A percentile compares a stretch with the other conserved stretches of the same genome.
Evolutionary conservation across 92 coral and sea anemone species (phyloP).

Genomic region (Parazoanthus darwini): DNA sequence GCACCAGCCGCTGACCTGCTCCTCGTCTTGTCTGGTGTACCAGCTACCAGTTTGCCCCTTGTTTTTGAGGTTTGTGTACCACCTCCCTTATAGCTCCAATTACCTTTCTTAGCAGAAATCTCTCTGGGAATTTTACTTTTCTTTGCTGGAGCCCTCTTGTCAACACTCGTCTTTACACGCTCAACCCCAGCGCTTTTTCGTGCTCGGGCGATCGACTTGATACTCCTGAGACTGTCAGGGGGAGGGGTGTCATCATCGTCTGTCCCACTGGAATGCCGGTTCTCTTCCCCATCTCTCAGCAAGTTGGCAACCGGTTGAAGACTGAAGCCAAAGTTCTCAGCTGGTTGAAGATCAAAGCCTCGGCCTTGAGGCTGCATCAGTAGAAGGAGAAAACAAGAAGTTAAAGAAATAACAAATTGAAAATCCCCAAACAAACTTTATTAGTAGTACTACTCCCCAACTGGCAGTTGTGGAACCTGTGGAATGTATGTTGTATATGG

Average conservation of each 20-base stretch:
- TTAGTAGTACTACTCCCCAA: background rate
- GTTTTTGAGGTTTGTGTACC: conserved; percentile 2
- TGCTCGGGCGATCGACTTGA: conserved; percentile 80
- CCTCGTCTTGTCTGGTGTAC: conserved; percentile 31
- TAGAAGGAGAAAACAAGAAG: background rate
- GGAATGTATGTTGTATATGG: no score
- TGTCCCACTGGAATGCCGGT: conserved; percentile 35
- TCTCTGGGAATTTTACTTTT: conserved; percentile 49
- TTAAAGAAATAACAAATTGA: background rate
- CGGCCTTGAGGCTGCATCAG: conserved; percentile 29
- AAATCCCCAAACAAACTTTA: no score
- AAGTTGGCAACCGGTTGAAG: conserved; percentile 54
- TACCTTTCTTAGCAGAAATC: conserved; percentile 39
- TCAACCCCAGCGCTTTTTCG: conserved; percentile 68
- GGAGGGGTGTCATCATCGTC: conserved; percentile 96
- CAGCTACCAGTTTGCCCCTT: background rate
- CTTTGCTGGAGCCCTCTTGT: conserved; percentile 41
- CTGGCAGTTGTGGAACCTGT: no score
- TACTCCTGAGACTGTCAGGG: conserved; percentile 87
- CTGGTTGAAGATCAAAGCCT: conserved; percentile 62
- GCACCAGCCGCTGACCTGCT: background rate
- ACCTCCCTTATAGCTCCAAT: conserved; percentile 14
- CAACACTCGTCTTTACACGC: conserved; percentile 42
- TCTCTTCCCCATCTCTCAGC: conserved; percentile 27
- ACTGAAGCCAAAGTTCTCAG: conserved; percentile 60